Conservation (phyloP, 1,140 invertebrate genomes). For the Drosophila navojoa region DNA sequence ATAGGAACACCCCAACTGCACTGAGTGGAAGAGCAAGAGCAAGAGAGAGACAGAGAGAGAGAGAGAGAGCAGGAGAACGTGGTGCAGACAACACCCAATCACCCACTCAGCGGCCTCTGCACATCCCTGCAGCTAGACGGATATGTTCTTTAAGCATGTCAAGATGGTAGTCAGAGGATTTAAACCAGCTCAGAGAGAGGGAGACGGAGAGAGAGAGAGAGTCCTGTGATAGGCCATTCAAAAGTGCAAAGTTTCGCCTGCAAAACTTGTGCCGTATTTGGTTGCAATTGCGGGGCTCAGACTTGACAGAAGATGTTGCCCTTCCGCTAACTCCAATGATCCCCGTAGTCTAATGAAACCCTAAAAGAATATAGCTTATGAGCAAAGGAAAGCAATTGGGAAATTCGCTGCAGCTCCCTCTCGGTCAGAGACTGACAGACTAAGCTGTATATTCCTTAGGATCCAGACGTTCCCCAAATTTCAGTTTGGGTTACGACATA, state of each 20-base stretch:
- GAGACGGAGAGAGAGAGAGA: neutral
- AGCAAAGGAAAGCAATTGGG: no score
- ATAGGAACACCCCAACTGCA: conserved; percentile 36
- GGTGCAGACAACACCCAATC: neutral
- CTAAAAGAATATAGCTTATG: neutral
- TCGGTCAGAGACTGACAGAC: no score
- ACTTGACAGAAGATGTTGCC: neutral
- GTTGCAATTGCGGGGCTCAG: neutral
- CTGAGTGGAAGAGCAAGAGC: neutral
- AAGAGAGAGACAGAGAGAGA: neutral
- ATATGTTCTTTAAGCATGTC: neutral
- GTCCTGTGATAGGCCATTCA: conserved; percentile 1
- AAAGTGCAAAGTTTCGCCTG: neutral
- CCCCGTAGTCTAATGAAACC: neutral
- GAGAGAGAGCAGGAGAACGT: neutral
- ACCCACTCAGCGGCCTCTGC: conserved; percentile 8
- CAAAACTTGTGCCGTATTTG: neutral
- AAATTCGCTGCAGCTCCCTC: no score
- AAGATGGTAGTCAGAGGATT: conserved; percentile 21
- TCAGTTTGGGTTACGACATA: no score
- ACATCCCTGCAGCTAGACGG: conserved; percentile 32
- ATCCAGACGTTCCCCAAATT: no score
- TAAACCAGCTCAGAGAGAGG: neutral
- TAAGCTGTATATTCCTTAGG: no score
- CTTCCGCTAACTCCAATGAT: neutral